Base-by-base conservation (phyloP, 2,797 vertebrate genomes). In the Phataginus tricuspis region DNA sequence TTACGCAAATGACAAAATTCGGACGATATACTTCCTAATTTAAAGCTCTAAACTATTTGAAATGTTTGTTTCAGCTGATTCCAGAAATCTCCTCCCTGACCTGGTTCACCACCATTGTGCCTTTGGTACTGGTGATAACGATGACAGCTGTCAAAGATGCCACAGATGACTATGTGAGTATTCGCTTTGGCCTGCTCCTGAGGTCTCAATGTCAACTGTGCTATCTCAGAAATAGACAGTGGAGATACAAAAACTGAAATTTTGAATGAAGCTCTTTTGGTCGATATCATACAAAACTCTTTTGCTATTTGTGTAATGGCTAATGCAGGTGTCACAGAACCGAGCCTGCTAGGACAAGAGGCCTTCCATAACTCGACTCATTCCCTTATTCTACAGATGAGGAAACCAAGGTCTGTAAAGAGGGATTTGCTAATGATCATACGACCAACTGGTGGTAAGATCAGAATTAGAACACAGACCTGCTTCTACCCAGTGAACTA, bases 51-150 rank as follows among this genome's bases (percentile, higher is more conserved):
- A 94, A 82, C 12, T 29, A 31, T 77, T 77, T 92, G 25, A 64
- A 95, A 94, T 91, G 5, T 72, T 90, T 74, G 16, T 97, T 97
- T 42, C 86, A 99, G 99, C 95, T 99, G 92, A 99, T 99, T 96
- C 99, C 99, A 91, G 98, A 98, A 96, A 99, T 99, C 96, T 99
- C 99, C 87, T 99, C 99, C 53, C 98, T 99, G 96, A 99, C 99
- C 79, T 99, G 99, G 99, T 99, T 99, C 98, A 99, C 99, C 37
- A 99, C 99, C 93, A 98, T 99, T 16, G 99, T 99, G 98, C 99
- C 99, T 98, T 98, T 99, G 98, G 98, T 99, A 89, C 95, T 99
- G 96, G 99, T 99, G 96, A 98, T 99, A 96, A 98, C 98, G 3
- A 99, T 99, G 98, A 99, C 99, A 12, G 99, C 99, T 86, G 98